Evolutionary conservation across 2,797 vertebrate genomes (phyloP), one percentile per base, ranked within the genome.

Genomic region (Fistularia commersonii): DNA sequence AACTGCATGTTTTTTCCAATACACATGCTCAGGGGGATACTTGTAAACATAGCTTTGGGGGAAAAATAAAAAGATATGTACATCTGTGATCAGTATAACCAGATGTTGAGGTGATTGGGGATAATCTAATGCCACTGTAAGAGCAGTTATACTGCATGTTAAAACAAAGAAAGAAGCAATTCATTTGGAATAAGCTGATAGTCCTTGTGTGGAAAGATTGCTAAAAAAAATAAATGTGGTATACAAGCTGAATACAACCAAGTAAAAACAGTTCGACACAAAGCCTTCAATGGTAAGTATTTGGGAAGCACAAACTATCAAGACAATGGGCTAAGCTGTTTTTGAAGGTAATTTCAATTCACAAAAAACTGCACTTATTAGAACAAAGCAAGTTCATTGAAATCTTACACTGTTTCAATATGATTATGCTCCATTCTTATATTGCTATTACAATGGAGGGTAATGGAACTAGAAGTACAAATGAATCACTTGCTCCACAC

Each of bases 41-140:
- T 45, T 51, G 40, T 44, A 61, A 81, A 69, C 66, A 54, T 5
- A 9, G 41, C 64, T 10, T 52, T 32, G 52, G 53, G 35, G n/a
- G n/a, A n/a, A 12, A 15, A 39, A 42, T 3, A 11, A 45, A 45
- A 34, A 15, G 14, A 0, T 32, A 47, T 39, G 62, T 32, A 60
- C 12, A 54, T 36, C 44, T 11, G 33, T n/a, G n/a, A n/a, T n/a
- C n/a, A n/a, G n/a, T n/a, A n/a, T n/a, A n/a, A n/a, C n/a, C n/a
- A n/a, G n/a, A n/a, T n/a, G n/a, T n/a, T n/a, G n/a, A n/a, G n/a
- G n/a, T n/a, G n/a, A n/a, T n/a, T n/a, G n/a, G n/a, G n/a, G n/a
- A n/a, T n/a, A n/a, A n/a, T n/a, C n/a, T n/a, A n/a, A n/a, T n/a
- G n/a, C n/a, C n/a, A n/a, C n/a, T n/a, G n/a, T n/a, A n/a, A 52